Percentiles rank a stretch among this genome's conserved stretches.
These are phyloP conservation scores for Mola mola DNA, from an alignment of 2,113 vertebrate species.

Conservation along the genomic window DNA sequence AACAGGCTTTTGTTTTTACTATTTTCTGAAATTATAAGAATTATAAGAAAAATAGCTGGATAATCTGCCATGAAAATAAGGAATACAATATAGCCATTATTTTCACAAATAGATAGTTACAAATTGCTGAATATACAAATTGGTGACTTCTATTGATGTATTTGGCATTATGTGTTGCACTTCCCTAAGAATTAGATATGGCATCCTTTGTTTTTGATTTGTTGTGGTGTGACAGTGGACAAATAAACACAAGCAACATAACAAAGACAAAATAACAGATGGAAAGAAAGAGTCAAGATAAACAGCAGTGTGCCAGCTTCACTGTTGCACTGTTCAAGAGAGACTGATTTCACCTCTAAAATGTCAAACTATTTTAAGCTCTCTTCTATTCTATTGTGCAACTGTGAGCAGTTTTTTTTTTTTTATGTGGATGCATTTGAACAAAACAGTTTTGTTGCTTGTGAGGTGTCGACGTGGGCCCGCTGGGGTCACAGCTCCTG, in stretches of 20 bases:
- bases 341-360: conserved; percentile 13
- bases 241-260: conserved; percentile 54
- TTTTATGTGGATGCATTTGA: conserved; percentile 29
- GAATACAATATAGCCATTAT: too few species aligned
- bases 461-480: conserved; percentile 35
- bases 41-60: too few species aligned
- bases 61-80: too few species aligned
- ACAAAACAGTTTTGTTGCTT: neutral
- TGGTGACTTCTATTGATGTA: too few species aligned
- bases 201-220: neutral
- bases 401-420: too few species aligned
- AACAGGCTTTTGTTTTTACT: too few species aligned
- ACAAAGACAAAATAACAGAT: conserved; percentile 58
- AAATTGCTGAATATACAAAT: too few species aligned
- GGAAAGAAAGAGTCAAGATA: conserved; percentile 37
- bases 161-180: too few species aligned
- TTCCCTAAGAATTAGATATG: too few species aligned
- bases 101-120: too few species aligned
- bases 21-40: too few species aligned
- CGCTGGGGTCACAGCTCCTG: conserved; percentile 41
- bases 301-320: conserved; percentile 44
- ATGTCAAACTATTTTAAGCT: neutral
- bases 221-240: conserved; percentile 31
- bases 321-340: too few species aligned
- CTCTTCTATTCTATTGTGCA: conserved; percentile 2